A percentile compares a stretch with the other conserved stretches of the same genome.
These are phyloP conservation scores for Liposcelis brunnea DNA, from an alignment of 2,888 invertebrate genomes.

Conservation along the genomic window DNA sequence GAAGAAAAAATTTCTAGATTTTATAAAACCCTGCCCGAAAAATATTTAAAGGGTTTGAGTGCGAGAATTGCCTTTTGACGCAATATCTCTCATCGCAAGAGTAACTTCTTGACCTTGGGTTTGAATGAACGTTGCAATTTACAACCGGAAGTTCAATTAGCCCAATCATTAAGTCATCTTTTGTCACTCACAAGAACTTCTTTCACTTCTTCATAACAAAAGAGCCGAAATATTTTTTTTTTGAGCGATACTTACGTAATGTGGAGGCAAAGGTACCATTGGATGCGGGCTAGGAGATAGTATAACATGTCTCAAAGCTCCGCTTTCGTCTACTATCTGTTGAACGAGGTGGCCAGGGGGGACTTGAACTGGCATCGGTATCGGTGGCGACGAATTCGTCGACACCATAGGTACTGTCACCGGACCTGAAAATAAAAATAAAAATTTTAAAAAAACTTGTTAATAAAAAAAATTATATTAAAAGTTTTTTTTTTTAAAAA, in stretches of 20 bases:
- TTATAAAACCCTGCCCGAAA: no score
- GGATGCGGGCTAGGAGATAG: constrained; percentile 59
- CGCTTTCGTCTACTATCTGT: constrained; percentile 82
- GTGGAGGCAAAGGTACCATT: constrained; percentile 29
- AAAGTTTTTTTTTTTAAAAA: no score
- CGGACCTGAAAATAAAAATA: constrained; percentile 42
- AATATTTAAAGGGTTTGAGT: no score
- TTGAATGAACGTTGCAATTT: constrained; percentile 5
- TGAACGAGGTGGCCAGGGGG: constrained; percentile 82
- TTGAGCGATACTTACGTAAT: constrained; percentile 17
- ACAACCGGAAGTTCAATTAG: constrained; percentile 5
- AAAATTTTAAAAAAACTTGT: no score
- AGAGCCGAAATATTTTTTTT: background rate
- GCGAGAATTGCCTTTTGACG: no score
- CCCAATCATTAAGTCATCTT: background rate
- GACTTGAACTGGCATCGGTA: constrained; percentile 79
- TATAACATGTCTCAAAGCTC: constrained; percentile 75
- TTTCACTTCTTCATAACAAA: background rate
- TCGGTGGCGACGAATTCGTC: constrained; percentile 54
- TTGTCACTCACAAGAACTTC: background rate
- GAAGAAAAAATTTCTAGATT: no score
- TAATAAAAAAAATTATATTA: no score
- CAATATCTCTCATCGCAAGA: background rate
- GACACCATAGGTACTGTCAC: constrained; percentile 76
- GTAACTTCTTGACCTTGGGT: constrained; percentile 5